Evolutionary conservation across 2,888 invertebrate species (phyloP).

Genomic region (Psylliodes chrysocephalus): DNA sequence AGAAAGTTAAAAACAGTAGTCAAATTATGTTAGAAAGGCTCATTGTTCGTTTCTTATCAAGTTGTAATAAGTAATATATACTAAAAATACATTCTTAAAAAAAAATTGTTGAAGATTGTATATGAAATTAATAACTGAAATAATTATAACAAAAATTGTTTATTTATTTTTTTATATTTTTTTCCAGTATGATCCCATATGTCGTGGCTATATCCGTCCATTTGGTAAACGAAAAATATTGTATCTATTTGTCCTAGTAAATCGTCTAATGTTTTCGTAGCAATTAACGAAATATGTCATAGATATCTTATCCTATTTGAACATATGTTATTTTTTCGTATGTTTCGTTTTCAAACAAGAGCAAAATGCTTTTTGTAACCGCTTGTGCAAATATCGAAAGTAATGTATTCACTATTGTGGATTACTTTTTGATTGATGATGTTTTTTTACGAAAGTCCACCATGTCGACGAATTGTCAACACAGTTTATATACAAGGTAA

Average conservation of each 20-base stretch:
- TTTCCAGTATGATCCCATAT: no score
- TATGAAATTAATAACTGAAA: no score
- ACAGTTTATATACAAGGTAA: conserved; percentile 13
- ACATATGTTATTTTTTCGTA: conserved; percentile 54
- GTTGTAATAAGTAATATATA: no score
- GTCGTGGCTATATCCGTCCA: conserved; percentile 52
- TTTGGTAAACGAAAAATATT: conserved; percentile 52
- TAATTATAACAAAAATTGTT: no score
- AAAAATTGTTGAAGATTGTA: no score
- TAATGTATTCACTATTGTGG: conserved; percentile 18
- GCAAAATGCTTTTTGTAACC: conserved; percentile 27
- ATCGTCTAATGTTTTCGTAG: conserved; percentile 57
- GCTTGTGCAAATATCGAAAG: conserved; percentile 24
- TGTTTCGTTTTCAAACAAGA: conserved; percentile 33
- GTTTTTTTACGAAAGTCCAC: conserved; percentile 15
- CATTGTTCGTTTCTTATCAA: no score
- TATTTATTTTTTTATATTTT: no score
- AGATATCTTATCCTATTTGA: conserved; percentile 59
- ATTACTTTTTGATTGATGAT: conserved; percentile 27
- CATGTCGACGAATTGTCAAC: conserved; percentile 14
- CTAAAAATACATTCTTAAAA: no score
- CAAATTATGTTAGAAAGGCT: no score
- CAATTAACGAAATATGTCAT: conserved; percentile 58
- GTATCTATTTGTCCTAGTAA: conserved; percentile 56
- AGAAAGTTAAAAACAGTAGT: no score